Percentiles rank a stretch among this genome's conserved stretches.
These are phyloP conservation scores for Leptinotarsa haldemani DNA, from an alignment of 2,888 invertebrate species.

Conservation along the genomic window DNA sequence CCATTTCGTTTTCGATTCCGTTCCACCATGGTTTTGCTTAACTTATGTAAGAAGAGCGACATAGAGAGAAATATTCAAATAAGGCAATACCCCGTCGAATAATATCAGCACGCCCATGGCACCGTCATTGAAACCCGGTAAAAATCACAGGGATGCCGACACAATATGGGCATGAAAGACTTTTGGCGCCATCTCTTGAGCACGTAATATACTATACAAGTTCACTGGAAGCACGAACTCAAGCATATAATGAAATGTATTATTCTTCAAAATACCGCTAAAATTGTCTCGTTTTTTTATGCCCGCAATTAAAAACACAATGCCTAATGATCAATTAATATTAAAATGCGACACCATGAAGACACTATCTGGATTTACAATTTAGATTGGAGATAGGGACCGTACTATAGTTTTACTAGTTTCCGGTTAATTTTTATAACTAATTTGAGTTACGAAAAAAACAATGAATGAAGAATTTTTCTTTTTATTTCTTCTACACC, in stretches of 20 bases:
- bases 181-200: constrained; percentile 51
- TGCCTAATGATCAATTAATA: constrained; percentile 58
- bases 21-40: too few relatives aligned
- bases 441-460: too few relatives aligned
- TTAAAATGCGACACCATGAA: constrained; percentile 47
- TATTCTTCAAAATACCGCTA: constrained; percentile 60
- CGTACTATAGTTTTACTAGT: constrained; percentile 7
- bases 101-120: background rate
- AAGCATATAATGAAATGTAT: constrained; percentile 60
- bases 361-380: constrained; percentile 33
- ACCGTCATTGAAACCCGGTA: background rate
- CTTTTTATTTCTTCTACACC: too few relatives aligned
- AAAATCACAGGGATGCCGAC: background rate
- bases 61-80: too few relatives aligned
- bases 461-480: too few relatives aligned
- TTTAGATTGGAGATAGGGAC: constrained; percentile 32
- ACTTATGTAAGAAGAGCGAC: too few relatives aligned
- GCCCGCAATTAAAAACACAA: constrained; percentile 57
- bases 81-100: background rate
- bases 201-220: constrained; percentile 54
- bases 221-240: constrained; percentile 57
- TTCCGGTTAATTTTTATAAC: background rate
- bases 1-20: too few relatives aligned
- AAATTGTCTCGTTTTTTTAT: constrained; percentile 58
- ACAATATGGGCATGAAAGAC: background rate